Conservation (phyloP, 2,797 vertebrate genomes). For the Fistularia tabacaria region DNA sequence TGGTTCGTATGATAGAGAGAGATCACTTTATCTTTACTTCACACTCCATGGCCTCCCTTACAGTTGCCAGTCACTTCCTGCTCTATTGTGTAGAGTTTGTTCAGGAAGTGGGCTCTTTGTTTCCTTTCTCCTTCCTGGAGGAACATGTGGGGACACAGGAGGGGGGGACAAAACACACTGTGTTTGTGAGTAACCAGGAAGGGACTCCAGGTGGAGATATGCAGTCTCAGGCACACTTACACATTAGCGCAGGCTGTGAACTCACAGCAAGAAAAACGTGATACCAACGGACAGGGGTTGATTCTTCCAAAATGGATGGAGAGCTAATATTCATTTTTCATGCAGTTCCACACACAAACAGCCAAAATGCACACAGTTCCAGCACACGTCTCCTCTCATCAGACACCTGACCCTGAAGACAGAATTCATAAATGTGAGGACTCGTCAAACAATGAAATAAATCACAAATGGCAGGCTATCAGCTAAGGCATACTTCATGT, state of each 20-base stretch:
- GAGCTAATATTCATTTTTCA: too few species aligned
- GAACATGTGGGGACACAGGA: conserved; percentile 36
- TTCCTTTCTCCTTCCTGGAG: conserved; percentile 71
- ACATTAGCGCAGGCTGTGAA: background rate
- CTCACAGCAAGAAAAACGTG: too few species aligned
- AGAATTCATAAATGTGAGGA: conserved; percentile 46
- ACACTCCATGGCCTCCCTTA: conserved; percentile 55
- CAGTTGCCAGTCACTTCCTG: conserved; percentile 69
- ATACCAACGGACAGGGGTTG: too few species aligned
- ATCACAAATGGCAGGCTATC: conserved; percentile 42
- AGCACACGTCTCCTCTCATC: conserved; percentile 36
- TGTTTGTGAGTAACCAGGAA: conserved; percentile 62
- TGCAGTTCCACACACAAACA: too few species aligned
- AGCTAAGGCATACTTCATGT: conserved; percentile 51
- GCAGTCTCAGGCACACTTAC: conserved; percentile 18
- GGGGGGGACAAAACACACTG: conserved; percentile 41
- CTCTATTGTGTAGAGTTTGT: conserved; percentile 62
- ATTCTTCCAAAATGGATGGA: too few species aligned
- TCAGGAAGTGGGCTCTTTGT: conserved; percentile 72
- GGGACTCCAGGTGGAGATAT: conserved; percentile 30
- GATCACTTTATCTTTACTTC: conserved; percentile 62
- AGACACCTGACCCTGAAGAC: conserved; percentile 54
- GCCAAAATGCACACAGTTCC: too few species aligned
- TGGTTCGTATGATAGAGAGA: conserved; percentile 38
- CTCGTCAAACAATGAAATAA: conserved; percentile 39